phyloP scores from a whole-genome alignment of 1,140 invertebrate species.

The Coelopa frigida region DNA sequence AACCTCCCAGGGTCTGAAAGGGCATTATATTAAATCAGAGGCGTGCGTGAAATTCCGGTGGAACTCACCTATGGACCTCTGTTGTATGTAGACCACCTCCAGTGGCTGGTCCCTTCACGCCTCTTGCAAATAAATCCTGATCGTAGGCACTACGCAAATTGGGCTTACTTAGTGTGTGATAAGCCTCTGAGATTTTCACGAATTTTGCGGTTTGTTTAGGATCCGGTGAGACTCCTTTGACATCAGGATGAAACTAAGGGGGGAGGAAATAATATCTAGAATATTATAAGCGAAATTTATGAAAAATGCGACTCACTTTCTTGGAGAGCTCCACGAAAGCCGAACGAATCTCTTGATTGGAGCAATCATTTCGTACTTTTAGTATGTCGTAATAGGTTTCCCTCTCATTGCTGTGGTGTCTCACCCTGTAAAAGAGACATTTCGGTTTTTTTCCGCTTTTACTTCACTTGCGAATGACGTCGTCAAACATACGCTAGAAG shows the following conservation, averaged over 20 bases:
- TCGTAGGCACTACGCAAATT: constrained; percentile 53
- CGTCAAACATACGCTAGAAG: no score
- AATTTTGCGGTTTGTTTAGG: constrained; percentile 48
- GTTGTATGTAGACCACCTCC: constrained; percentile 2
- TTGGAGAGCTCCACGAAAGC: constrained; percentile 53
- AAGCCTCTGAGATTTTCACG: constrained; percentile 58
- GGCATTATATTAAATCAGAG: neutral
- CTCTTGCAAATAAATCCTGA: constrained; percentile 19
- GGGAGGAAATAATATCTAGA: neutral
- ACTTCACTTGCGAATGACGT: no score
- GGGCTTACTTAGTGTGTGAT: constrained; percentile 53
- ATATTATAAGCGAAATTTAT: neutral
- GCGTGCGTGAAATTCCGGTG: neutral
- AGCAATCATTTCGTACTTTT: constrained; percentile 48
- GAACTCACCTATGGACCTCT: constrained; percentile 9
- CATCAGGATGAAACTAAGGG: constrained; percentile 53
- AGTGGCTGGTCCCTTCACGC: constrained; percentile 6
- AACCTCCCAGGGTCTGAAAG: constrained; percentile 38
- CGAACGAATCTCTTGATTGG: constrained; percentile 50
- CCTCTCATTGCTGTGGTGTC: constrained; percentile 7
- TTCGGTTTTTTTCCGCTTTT: no score
- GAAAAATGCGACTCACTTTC: constrained; percentile 41
- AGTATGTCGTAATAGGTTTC: constrained; percentile 51
- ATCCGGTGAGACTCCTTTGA: constrained; percentile 47
- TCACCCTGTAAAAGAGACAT: no score